Base-by-base conservation (phyloP, 2,797 vertebrate species). In the Limnodromus scolopaceus region DNA sequence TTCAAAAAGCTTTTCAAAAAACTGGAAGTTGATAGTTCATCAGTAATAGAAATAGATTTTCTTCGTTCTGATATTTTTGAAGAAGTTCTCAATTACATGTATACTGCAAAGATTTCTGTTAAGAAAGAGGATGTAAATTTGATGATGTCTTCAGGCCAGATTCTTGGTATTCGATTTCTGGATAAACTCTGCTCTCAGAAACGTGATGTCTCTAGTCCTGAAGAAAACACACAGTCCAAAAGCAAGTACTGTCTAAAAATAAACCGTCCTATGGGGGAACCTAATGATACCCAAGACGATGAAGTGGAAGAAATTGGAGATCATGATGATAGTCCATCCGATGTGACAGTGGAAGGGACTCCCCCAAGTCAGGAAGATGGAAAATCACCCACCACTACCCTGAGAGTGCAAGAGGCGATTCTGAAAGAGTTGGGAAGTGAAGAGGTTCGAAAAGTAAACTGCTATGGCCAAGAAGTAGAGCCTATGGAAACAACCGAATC, bases 1-100 rank as follows among this genome's bases (percentile, higher is more conserved):
- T 99, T 99, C 97, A 99, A 99, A 90, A 99, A 99, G 98, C 99
- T 99, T 89, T 99, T 99, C 92, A 99, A 99, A 97, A 99, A 99
- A 88, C 98, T 99, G 70, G 99, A 98, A 84, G 99, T 99, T 7
- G 99, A 99, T 96, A 99, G 99, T 92, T 99, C 99, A 80, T 99
- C 99, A 54, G 99, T 99, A 48, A 99, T 99, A 94, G 99, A 99
- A 98, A 97, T 99, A 96, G 99, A 99, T 98, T 99, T 99, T 96
- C 99, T 99, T 95, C 99, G 99, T 91, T 99, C 99, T 1, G 99
- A 99, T 77, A 99, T 99, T 97, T 99, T 99, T 66, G 99, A 99
- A 68, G 99, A 99, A 96, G 99, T 99, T 90, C 98, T 99, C 43
- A 99, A 99, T 93, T 99, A 99, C 97, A 99, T 99, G 99, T 99